Conservation (phyloP, 2,797 vertebrate genomes). For the Mormyrus hasselquistii region DNA sequence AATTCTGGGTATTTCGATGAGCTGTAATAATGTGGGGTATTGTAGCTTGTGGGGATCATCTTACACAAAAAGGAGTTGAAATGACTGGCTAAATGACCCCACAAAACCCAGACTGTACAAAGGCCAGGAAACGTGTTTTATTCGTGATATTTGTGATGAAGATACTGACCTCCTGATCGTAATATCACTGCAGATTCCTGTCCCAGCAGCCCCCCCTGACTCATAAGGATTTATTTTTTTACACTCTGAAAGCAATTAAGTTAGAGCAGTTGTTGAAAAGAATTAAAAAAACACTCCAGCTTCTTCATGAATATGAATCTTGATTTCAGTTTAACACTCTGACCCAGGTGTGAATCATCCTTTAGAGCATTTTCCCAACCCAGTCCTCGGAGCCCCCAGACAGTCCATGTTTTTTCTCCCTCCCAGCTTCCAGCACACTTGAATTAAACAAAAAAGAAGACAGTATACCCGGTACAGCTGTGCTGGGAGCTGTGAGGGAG, state of each 20-base stretch:
- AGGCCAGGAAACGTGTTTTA: background rate
- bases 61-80: background rate
- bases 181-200: background rate
- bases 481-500: background rate
- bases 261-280: background rate
- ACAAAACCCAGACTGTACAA: background rate
- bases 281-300: background rate
- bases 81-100: too few relatives aligned
- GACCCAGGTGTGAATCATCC: constrained; percentile 7
- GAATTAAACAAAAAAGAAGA: background rate
- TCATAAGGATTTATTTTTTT: background rate
- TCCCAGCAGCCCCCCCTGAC: background rate
- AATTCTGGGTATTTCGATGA: background rate
- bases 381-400: constrained; percentile 25
- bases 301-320: constrained; percentile 14
- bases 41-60: background rate
- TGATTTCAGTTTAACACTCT: constrained; percentile 13
- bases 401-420: background rate
- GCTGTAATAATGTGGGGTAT: background rate
- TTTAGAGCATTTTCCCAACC: constrained; percentile 37
- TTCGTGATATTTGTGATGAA: background rate
- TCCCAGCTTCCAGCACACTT: background rate
- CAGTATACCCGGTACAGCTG: background rate
- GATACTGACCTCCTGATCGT: background rate
- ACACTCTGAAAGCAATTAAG: background rate